Base-by-base conservation (phyloP, 1,140 invertebrate genomes). In the Phocides pigmalion region DNA sequence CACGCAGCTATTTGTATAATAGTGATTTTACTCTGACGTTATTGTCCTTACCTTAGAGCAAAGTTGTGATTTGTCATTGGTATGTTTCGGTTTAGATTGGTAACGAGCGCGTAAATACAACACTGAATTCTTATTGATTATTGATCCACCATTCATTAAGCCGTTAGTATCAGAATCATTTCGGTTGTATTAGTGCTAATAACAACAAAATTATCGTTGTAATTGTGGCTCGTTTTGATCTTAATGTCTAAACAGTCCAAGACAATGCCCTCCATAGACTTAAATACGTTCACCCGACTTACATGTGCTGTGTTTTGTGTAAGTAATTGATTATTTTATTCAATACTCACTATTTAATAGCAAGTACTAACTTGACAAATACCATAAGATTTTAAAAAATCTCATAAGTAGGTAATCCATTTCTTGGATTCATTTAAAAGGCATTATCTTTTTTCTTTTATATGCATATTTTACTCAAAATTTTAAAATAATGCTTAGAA, bases 221-320 rank as follows among this genome's bases (percentile, higher is more conserved):
- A 4, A 32, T 46, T 46, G 41, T 16, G 25, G 25, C 32, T 32
- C 25, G 22, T n/a, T 28, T 44, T 58, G 8, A 25, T 22, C 70
- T 82, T 70, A 49, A 88, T 88, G 84, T 87, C 87, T 35, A 85
- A 72, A 46, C 81, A 90, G 70, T 82, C 81, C 8, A 88, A 81
- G 71, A 83, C 70, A 62, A 87, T 87, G 82, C 83, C 88, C 16
- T 39, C 71, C 63, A 65, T 90, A 54, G 86, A 90, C 47, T 53
- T 87, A 51, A 87, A 85, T 71, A 73, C 82, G 39, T 90, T 81
- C 44, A 76, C 87, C n/a, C 72, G 81, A 63, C 73, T 87, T 15
- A 82, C 89, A 0, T 85, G 84, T n/a, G 84, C 77, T 11, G 83
- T 89, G 44, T 90, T 90, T 76, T 82, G 73, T 46, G 82, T 84